Conservation (phyloP, 2,113 vertebrate species). For the Sorex araneus region DNA sequence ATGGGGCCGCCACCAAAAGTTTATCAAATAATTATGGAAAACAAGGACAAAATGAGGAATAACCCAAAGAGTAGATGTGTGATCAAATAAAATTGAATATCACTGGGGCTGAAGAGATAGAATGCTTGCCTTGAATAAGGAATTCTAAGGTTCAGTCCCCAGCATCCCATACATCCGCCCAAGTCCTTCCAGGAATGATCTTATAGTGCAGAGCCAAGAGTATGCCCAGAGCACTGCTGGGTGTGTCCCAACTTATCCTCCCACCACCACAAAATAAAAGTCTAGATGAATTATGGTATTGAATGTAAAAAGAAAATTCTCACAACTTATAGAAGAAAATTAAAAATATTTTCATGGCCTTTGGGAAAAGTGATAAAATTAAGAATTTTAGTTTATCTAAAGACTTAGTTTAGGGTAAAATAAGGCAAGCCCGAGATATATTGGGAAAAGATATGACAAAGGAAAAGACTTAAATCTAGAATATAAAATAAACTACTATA, state of each 20-base stretch:
- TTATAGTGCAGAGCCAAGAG: background rate
- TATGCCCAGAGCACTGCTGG: background rate
- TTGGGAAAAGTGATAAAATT: background rate
- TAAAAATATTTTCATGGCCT: too few relatives aligned
- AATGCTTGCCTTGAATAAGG: too few relatives aligned
- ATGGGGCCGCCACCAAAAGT: background rate
- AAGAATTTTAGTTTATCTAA: background rate
- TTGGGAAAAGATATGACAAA: background rate
- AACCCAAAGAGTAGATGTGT: background rate
- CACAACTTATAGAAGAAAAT: background rate
- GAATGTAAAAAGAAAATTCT: conserved; percentile 35
- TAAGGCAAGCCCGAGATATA: background rate
- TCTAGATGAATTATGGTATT: background rate
- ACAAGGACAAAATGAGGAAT: background rate
- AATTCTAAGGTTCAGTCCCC: background rate
- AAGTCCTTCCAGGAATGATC: too few relatives aligned
- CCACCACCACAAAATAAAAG: background rate
- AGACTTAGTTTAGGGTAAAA: conserved; percentile 38
- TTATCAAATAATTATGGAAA: background rate
- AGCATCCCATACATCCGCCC: too few relatives aligned
- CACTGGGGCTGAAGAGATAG: background rate
- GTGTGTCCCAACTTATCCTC: background rate
- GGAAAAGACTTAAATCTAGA: background rate
- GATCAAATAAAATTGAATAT: background rate
- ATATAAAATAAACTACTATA: background rate